Base-by-base conservation (phyloP, 37 sponge, comb jelly and placozoan species). In the Haliclona indistincta region DNA sequence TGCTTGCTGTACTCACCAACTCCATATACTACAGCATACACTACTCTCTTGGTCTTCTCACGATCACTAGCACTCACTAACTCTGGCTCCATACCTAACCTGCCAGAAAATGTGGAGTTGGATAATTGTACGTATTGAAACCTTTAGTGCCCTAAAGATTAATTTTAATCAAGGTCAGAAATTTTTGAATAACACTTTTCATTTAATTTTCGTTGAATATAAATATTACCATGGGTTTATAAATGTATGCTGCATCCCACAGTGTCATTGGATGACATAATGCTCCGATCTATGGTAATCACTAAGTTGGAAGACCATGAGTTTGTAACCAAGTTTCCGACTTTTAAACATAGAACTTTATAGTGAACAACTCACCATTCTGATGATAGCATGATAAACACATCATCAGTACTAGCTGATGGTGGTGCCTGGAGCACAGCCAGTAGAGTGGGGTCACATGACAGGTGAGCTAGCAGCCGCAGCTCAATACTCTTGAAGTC, bases 401-500 rank as follows among this genome's bases (percentile, higher is more conserved):
- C 79, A 74, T 91, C 92, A 13, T 64, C 34, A 37, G 58, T 26
- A 7, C 53, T 20, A 42, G 43, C 19, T 20, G 52, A 51, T 3
- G 64, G 2, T 4, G 63, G 55, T 25, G 30, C 65, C 6, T 28
- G 23, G 56, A 91, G 53, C 13, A 62, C 56, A 0, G 49, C 1
- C n/a, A 82, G 38, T 63, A 91, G 83, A 34, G 23, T 32, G 29
- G 54, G 38, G 40, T 94, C 94, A 25, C 43, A 43, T 29, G 89
- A 88, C n/a, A 94, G 65, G 74, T 89, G 89, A 29, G 94, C 94
- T 23, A 94, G 60, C 30, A 94, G 49, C 0, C 94, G 69, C n/a
- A 94, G 80, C 74, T 94, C 94, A 28, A 94, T 94, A 40, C 88
- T 88, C 61, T 70, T 81, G 73, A 89, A 94, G 63, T 94, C 94